Conservation (phyloP, 1,140 invertebrate species). For the Brachionus rotundiformis region DNA sequence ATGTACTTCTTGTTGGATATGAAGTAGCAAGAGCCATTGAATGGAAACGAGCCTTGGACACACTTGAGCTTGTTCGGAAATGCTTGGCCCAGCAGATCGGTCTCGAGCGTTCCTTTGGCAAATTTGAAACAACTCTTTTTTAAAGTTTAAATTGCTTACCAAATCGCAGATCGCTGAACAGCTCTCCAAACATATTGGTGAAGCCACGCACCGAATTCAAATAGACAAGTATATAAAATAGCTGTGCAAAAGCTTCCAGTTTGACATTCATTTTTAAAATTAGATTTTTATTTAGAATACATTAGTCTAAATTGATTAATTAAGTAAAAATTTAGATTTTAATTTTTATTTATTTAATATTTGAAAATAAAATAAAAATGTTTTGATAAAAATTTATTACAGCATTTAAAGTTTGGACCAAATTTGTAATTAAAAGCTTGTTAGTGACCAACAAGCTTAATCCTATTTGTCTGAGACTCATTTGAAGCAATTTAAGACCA, state of each 20-base stretch:
- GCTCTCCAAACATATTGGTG: slow-evolving; percentile 37
- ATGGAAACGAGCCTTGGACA: background rate
- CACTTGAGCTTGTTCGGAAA: slow-evolving; percentile 21
- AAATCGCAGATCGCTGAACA: slow-evolving; percentile 44
- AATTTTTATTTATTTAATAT: background rate
- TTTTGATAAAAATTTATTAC: background rate
- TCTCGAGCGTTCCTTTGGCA: slow-evolving; percentile 10
- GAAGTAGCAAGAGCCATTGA: slow-evolving; percentile 48
- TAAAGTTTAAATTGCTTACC: background rate
- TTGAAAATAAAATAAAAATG: background rate
- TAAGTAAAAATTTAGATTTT: background rate
- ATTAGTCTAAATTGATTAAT: background rate
- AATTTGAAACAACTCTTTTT: background rate
- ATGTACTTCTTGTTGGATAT: slow-evolving; percentile 40
- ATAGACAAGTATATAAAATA: background rate
- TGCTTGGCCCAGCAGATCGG: background rate
- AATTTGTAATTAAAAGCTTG: background rate
- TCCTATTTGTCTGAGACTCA: background rate
- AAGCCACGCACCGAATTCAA: background rate
- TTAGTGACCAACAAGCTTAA: background rate
- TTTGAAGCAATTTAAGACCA: slow-evolving; percentile 14
- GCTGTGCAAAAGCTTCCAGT: background rate
- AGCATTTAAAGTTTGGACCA: background rate
- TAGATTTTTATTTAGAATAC: background rate
- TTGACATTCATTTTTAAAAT: background rate